A percentile compares a stretch with the other conserved stretches of the same genome.
Evolutionary conservation across 92 coral and sea anemone genomes (phyloP).

Genomic region (Umimayanthus kanabou): DNA sequence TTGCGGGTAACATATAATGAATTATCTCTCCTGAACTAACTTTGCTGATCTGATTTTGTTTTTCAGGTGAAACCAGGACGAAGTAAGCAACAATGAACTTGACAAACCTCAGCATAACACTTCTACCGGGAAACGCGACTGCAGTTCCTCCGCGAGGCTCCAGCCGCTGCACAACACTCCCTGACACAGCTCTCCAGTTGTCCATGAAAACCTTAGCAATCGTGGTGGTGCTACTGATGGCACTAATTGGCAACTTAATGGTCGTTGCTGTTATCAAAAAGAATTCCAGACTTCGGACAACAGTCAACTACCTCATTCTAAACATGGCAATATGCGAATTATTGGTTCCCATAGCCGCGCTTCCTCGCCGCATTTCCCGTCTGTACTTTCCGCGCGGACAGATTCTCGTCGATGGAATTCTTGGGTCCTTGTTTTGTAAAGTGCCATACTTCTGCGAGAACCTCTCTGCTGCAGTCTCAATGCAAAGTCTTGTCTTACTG

Average conservation of each 20-base stretch:
- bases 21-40: background rate
- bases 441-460: slow-evolving; percentile 28
- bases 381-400: background rate
- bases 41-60: background rate
- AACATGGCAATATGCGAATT: slow-evolving; percentile 42
- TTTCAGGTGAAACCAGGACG: background rate
- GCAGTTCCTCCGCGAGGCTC: background rate
- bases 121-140: slow-evolving; percentile 6
- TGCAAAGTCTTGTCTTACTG: slow-evolving; percentile 36
- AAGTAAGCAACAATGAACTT: background rate
- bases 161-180: background rate
- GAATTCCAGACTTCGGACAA: slow-evolving; percentile 24
- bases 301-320: slow-evolving; percentile 30
- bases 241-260: slow-evolving; percentile 31
- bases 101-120: background rate
- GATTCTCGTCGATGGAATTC: background rate
- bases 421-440: slow-evolving; percentile 25
- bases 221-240: slow-evolving; percentile 6
- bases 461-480: slow-evolving; percentile 40
- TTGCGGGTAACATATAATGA: too few relatives aligned
- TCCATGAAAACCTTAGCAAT: slow-evolving; percentile 31
- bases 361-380: slow-evolving; percentile 30
- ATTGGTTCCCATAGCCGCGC: slow-evolving; percentile 4
- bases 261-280: slow-evolving; percentile 31
- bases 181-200: slow-evolving; percentile 11